These are phyloP conservation scores for Clupea harengus DNA, from an alignment of 2,113 vertebrate genomes.

Conservation along the genomic window DNA sequence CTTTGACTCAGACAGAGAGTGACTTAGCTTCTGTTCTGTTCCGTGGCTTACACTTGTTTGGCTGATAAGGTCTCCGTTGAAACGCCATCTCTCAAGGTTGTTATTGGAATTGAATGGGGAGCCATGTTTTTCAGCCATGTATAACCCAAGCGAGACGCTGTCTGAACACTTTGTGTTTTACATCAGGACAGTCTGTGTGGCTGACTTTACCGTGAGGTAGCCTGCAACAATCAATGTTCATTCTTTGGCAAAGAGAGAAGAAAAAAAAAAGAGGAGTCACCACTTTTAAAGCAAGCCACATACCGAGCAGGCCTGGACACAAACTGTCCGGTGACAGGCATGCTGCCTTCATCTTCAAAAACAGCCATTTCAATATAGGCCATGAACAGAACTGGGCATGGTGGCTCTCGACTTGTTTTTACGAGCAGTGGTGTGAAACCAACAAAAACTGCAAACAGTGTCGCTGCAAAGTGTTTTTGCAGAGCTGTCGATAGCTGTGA, in stretches of 20 bases:
- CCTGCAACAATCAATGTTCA: not conserved
- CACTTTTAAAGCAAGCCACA: constrained; percentile 53
- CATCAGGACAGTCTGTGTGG: not conserved
- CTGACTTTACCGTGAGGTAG: not conserved
- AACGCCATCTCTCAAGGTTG: constrained; percentile 3
- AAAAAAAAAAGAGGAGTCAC: not conserved
- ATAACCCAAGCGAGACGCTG: not conserved
- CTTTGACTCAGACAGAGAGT: constrained; percentile 28
- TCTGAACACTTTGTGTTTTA: not conserved
- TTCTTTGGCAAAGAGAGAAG: not conserved
- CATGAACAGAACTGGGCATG: not conserved
- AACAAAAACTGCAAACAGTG: not conserved
- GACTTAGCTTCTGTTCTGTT: not conserved
- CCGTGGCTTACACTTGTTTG: not conserved
- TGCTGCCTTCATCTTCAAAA: not conserved
- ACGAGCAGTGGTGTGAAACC: not conserved
- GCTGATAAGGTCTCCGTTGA: constrained; percentile 22
- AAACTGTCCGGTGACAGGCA: constrained; percentile 39
- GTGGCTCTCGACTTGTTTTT: not conserved
- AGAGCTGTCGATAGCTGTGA: not conserved
- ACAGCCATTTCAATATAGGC: not conserved
- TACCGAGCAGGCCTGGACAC: constrained; percentile 76
- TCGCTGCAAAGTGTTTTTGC: not conserved
- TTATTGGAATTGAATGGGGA: not conserved
- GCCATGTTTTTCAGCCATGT: not conserved